Percentiles rank a stretch among this genome's conserved stretches.
Conservation (phyloP, 2,888 invertebrate genomes). For the Tridacna crocea region DNA sequence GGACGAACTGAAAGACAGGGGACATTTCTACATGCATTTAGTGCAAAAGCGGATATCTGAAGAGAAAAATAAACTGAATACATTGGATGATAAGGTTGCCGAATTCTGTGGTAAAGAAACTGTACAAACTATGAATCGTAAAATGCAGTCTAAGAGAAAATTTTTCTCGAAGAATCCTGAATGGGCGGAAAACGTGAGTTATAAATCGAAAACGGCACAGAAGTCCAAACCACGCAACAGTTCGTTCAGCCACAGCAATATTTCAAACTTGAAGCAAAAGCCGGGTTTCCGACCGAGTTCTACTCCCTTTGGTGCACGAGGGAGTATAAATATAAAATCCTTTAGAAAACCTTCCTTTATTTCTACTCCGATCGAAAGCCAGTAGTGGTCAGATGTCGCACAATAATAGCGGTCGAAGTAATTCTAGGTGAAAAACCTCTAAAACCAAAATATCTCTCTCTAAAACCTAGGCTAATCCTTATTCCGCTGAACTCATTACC, state of each 20-base stretch:
- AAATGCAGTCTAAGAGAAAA: slow-evolving; percentile 42
- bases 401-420: too few species aligned
- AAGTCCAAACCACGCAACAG: not conserved
- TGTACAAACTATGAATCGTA: slow-evolving; percentile 54
- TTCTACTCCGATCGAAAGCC: slow-evolving; percentile 23
- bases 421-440: too few species aligned
- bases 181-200: slow-evolving; percentile 26
- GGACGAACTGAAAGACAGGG: slow-evolving; percentile 58
- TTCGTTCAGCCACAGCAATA: not conserved
- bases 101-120: slow-evolving; percentile 57
- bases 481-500: too few species aligned
- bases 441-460: too few species aligned
- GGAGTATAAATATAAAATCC: slow-evolving; percentile 26
- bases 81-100: slow-evolving; percentile 54
- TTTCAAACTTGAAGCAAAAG: not conserved
- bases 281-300: slow-evolving; percentile 5
- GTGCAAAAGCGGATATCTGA: slow-evolving; percentile 49
- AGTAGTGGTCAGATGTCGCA: not conserved
- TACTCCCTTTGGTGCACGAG: not conserved
- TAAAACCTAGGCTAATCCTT: too few species aligned
- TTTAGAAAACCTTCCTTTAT: slow-evolving; percentile 37
- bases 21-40: slow-evolving; percentile 52
- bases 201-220: slow-evolving; percentile 5
- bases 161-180: slow-evolving; percentile 41
- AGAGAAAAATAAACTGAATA: slow-evolving; percentile 49